Base-by-base conservation (phyloP, 2,113 vertebrate genomes). In the Phrynosoma blainvillii region DNA sequence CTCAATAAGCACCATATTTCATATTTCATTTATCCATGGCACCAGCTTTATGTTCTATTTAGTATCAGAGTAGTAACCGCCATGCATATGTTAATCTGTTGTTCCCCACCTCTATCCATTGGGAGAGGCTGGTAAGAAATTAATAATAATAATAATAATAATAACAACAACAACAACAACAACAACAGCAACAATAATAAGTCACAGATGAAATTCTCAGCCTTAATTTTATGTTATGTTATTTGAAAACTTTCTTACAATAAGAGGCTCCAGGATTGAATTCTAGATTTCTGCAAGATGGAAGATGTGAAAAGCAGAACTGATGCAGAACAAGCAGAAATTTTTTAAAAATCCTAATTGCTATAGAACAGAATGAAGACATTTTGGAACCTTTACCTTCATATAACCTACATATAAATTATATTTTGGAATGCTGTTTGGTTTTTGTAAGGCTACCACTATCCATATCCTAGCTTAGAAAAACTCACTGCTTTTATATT, bases 1-100 rank as follows among this genome's bases (percentile, higher is more conserved):
- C 4, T 2, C 8, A 0, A 0, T 4, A 0, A 13, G 42, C 12
- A 42, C 20, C 32, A 62, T 27, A 40, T 62, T 62, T 62, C 36
- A 36, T 36, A 36, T 36, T 36, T 36, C 36, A 36, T 36, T 36
- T 36, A 36, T 36, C 36, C 36, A 36, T 36, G 36, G 36, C 36
- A 36, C 47, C 47, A 5, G 47, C 47, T 47, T 47, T 47, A 47
- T 47, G 47, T 47, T 47, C 7, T 47, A 47, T 47, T 47, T 47
- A 47, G 47, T 7, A 47, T 47, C 4, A 47, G 3, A 47, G 4
- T 7, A 47, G 47, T 47, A 47, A 47, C 47, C 5, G 47, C 5
- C 47, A 47, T 47, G 47, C 47, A 47, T 47, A 6, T 47, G 47
- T 47, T 47, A 47, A 47, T 47, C 5, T 47, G 47, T 6, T 47